These are phyloP conservation scores for Adelphocoris suturalis DNA, from an alignment of 2,888 invertebrate genomes.

Conservation along the genomic window DNA sequence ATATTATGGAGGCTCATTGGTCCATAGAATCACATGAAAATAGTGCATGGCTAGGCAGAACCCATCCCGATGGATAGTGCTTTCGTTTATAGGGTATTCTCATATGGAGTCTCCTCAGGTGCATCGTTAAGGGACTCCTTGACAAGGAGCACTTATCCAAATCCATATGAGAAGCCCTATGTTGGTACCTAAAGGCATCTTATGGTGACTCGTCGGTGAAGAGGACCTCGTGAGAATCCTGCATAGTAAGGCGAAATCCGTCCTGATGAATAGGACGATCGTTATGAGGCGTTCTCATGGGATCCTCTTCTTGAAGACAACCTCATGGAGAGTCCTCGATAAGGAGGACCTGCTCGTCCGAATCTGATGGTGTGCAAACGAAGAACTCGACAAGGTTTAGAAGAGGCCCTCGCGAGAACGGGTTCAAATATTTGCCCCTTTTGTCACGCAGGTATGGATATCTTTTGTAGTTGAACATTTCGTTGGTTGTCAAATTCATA, in stretches of 20 bases:
- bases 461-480: constrained; percentile 95
- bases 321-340: constrained; percentile 75
- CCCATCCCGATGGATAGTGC: too few relatives aligned
- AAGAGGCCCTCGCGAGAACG: constrained; percentile 93
- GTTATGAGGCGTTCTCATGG: not conserved
- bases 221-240: not conserved
- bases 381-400: constrained; percentile 94
- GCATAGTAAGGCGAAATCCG: not conserved
- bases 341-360: constrained; percentile 82
- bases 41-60: too few relatives aligned
- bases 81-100: too few relatives aligned
- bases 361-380: constrained; percentile 89
- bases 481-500: constrained; percentile 96
- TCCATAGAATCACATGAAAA: too few relatives aligned
- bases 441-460: constrained; percentile 94
- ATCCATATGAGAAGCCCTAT: too few relatives aligned
- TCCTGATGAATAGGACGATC: not conserved
- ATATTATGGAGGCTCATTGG: too few relatives aligned
- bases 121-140: too few relatives aligned
- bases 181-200: not conserved
- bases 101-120: too few relatives aligned
- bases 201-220: not conserved
- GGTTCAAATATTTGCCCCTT: constrained; percentile 92
- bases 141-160: too few relatives aligned
- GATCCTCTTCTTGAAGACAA: not conserved